Evolutionary conservation across 2,113 vertebrate genomes (phyloP).

Genomic region (cattle (Bos taurus)): DNA sequence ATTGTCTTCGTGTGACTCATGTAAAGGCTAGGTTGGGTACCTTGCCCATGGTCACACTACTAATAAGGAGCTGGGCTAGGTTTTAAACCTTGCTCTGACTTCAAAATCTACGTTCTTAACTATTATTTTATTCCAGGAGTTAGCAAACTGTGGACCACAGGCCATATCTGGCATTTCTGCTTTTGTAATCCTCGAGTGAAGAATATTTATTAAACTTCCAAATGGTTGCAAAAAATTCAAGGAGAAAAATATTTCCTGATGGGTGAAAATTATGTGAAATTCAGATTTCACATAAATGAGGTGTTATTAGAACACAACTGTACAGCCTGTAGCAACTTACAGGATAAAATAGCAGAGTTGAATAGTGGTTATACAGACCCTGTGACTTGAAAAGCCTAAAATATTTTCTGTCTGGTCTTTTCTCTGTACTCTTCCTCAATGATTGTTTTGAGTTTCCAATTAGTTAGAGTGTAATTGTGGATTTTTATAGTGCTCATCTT

Average conservation of each 20-base stretch:
- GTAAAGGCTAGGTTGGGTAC: neutral
- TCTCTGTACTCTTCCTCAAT: neutral
- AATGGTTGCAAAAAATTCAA: neutral
- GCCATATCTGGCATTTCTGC: neutral
- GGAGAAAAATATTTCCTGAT: neutral
- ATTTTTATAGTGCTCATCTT: neutral
- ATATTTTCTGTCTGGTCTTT: neutral
- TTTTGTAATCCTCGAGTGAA: neutral
- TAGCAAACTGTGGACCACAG: neutral
- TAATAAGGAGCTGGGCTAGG: neutral
- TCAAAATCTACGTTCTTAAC: neutral
- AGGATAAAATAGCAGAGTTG: no score
- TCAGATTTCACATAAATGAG: neutral
- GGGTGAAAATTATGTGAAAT: neutral
- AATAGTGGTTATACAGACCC: neutral
- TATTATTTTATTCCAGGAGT: neutral
- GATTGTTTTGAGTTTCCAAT: neutral
- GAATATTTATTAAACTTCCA: neutral
- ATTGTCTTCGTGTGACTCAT: neutral
- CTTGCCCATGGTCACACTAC: neutral
- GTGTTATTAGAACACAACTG: neutral
- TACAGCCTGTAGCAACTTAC: no score
- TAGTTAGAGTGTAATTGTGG: neutral
- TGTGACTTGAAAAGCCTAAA: neutral
- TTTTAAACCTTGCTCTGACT: neutral